These are phyloP conservation scores for Smutsia temminckii DNA, from an alignment of 2,797 vertebrate species.

Conservation along the genomic window DNA sequence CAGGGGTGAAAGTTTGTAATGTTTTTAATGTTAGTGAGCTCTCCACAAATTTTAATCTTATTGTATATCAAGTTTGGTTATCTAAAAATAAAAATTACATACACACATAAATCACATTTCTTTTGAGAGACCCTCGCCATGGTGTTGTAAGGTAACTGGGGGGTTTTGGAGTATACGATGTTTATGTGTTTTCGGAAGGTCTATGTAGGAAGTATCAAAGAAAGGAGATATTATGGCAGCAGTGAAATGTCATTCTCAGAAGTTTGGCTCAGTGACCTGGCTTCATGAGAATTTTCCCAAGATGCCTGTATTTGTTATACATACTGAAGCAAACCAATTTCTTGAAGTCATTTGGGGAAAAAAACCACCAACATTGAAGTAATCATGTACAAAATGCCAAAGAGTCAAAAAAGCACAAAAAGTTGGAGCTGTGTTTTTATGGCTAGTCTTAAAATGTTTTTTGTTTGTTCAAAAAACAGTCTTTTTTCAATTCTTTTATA, in stretches of 20 bases:
- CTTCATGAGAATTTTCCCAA: slow-evolving; percentile 39
- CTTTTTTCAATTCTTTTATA: slow-evolving; percentile 9
- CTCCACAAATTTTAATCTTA: slow-evolving; percentile 47
- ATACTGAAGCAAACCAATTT: background rate
- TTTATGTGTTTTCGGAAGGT: background rate
- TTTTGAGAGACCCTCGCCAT: background rate
- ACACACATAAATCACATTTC: slow-evolving; percentile 13
- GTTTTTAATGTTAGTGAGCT: background rate
- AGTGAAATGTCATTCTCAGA: slow-evolving; percentile 45
- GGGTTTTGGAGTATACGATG: background rate
- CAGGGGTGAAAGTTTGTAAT: background rate
- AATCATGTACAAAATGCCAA: background rate
- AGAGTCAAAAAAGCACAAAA: slow-evolving; percentile 25
- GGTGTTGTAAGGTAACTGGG: background rate
- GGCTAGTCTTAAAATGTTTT: background rate
- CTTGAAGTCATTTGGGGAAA: background rate
- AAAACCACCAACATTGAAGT: slow-evolving; percentile 35
- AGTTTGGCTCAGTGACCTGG: slow-evolving; percentile 12
- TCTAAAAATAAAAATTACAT: slow-evolving; percentile 50
- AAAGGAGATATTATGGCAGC: background rate
- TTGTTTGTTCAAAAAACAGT: background rate
- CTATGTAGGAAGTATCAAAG: background rate
- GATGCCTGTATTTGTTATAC: background rate
- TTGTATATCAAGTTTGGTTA: slow-evolving; percentile 31
- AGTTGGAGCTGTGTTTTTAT: slow-evolving; percentile 13